A percentile compares a stretch with the other conserved stretches of the same genome.
Evolutionary conservation across 2,888 invertebrate genomes (phyloP).

Genomic region (Paralinhomoeus sp.): DNA sequence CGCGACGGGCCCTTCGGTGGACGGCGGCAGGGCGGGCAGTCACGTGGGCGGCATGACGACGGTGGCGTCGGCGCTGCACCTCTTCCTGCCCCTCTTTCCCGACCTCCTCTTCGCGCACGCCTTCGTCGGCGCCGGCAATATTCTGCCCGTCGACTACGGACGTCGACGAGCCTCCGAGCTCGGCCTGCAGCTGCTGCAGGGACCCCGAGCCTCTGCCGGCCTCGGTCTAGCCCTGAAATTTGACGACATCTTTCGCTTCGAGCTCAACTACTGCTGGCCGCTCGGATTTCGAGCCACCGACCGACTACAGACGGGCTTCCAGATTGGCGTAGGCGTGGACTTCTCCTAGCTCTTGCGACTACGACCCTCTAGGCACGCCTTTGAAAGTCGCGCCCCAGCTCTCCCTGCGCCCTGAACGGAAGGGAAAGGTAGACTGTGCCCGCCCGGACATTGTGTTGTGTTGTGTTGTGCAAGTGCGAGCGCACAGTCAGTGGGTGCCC

Average conservation of each 20-base stretch:
- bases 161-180: background rate
- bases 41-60: slow-evolving; percentile 49
- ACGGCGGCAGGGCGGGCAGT: slow-evolving; percentile 36
- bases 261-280: slow-evolving; percentile 79
- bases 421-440: too few relatives aligned
- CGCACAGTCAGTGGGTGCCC: too few relatives aligned
- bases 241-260: slow-evolving; percentile 43
- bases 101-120: slow-evolving; percentile 61
- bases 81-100: slow-evolving; percentile 52
- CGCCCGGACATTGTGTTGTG: too few relatives aligned
- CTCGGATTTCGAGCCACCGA: slow-evolving; percentile 35
- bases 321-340: slow-evolving; percentile 18
- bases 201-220: slow-evolving; percentile 47
- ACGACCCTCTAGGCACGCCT: too few relatives aligned
- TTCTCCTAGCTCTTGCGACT: too few relatives aligned
- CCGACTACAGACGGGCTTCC: slow-evolving; percentile 14
- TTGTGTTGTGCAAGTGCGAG: too few relatives aligned
- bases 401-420: too few relatives aligned
- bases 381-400: too few relatives aligned
- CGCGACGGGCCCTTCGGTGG: slow-evolving; percentile 60
- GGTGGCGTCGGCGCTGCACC: slow-evolving; percentile 63
- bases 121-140: slow-evolving; percentile 58
- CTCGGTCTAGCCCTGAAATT: slow-evolving; percentile 59
- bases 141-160: slow-evolving; percentile 31
- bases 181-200: background rate